Base-by-base conservation (phyloP, 2,797 vertebrate species). In the Anabas testudineus region DNA sequence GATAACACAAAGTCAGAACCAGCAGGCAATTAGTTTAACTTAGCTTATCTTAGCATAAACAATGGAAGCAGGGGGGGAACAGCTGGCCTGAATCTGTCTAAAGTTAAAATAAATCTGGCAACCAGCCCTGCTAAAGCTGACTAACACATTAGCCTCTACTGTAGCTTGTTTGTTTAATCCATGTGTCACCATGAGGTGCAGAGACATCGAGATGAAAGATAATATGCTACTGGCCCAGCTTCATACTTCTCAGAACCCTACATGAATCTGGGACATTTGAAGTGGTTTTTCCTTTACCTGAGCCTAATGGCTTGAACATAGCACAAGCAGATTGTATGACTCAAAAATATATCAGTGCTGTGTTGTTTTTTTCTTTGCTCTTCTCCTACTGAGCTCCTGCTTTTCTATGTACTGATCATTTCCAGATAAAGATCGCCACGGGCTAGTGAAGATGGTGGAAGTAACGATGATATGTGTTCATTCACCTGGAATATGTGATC, bases 401-500 rank as follows among this genome's bases (percentile, higher is more conserved):
- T 74, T 80, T 78, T 13, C 18, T 69, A 49, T 54, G 30, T 24
- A 48, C 53, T 42, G 48, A 48, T 63, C 47, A 69, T 65, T 55
- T 45, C 54, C 52, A 30, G 39, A 24, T 39, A 74, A 60, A 69
- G 36, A 48, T 16, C 2, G 43, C 37, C 1, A 2, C 51, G 36
- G 34, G 53, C 45, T 47, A 13, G 59, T 60, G 54, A 60, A 61
- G 48, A 64, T 71, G 55, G 48, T 74, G 68, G 64, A 74, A 80
- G 66, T 76, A 78, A 73, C 63, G 32, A 32, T 32, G 30, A 32
- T 30, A 70, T 66, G 57, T 26, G 55, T 59, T 80, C 45, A 37
- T 51, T 74, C 80, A 74, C 64, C 73, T 76, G 67, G 45, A 81
- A 74, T 37, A 46, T 43, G 41, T 56, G 19, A 34, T 64, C 48